Conservation (phyloP, 2,797 vertebrate genomes). For the Molossus alvarezi region DNA sequence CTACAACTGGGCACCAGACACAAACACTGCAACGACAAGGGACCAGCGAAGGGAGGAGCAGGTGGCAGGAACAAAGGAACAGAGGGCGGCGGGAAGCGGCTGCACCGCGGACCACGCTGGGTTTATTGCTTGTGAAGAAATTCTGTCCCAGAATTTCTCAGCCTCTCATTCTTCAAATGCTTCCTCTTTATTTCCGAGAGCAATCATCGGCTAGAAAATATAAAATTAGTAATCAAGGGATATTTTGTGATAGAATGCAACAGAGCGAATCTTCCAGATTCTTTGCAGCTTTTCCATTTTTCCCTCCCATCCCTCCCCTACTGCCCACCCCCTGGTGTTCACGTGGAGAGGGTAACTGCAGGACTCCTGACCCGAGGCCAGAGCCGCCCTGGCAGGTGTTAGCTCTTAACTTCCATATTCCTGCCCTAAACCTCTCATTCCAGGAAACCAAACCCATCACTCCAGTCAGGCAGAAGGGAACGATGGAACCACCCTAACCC, state of each 20-base stretch:
- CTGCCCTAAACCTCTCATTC: no score
- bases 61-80: not conserved
- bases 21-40: not conserved
- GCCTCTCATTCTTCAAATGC: not conserved
- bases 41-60: not conserved
- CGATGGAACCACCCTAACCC: no score
- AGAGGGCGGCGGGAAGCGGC: not conserved
- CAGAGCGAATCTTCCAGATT: not conserved
- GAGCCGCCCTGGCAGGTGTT: no score
- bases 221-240: not conserved
- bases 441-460: no score
- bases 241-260: not conserved
- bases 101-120: fast-evolving
- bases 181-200: not conserved
- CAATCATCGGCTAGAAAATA: not conserved
- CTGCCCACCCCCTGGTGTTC: not conserved
- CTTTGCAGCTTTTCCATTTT: not conserved
- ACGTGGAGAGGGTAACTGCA: not conserved
- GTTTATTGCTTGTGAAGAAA: not conserved
- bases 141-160: not conserved
- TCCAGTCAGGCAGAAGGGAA: no score
- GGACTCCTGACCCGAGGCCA: not conserved
- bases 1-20: not conserved
- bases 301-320: no score
- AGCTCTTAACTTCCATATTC: no score